Evolutionary conservation across 1,140 invertebrate genomes (phyloP).

Genomic region (Lucilia cuprina): DNA sequence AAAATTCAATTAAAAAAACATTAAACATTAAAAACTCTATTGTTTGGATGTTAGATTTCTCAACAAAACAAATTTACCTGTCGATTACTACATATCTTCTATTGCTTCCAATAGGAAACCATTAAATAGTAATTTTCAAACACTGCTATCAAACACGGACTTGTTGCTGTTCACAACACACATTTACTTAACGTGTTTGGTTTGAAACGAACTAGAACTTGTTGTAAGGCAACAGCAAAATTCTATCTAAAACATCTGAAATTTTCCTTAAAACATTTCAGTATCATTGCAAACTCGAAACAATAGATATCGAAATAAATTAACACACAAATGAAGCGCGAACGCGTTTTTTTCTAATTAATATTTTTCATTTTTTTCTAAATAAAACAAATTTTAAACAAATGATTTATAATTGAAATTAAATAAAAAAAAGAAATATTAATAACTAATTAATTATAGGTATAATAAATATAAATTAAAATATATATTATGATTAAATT

Average conservation of each 20-base stretch:
- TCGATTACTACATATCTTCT: no score
- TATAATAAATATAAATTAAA: background rate
- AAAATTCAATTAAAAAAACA: no score
- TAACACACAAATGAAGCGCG: conserved; percentile 8
- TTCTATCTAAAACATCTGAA: conserved; percentile 19
- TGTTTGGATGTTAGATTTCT: no score
- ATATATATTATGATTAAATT: background rate
- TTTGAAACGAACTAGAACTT: background rate
- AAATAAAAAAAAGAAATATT: background rate
- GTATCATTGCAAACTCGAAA: conserved; percentile 39
- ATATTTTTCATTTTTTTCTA: background rate
- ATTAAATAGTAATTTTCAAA: background rate
- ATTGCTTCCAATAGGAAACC: no score
- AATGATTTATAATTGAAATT: background rate
- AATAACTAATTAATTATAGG: background rate
- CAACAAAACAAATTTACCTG: no score
- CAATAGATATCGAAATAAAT: conserved; percentile 24
- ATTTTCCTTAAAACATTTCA: conserved; percentile 29
- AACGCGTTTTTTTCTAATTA: conserved; percentile 6
- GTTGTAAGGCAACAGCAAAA: background rate
- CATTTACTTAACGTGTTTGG: background rate
- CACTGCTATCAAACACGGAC: background rate
- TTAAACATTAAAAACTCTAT: no score
- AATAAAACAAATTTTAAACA: background rate
- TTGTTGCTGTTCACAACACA: background rate